These are phyloP conservation scores for Bombus waltoni DNA, from an alignment of 1,140 invertebrate species.

Conservation along the genomic window DNA sequence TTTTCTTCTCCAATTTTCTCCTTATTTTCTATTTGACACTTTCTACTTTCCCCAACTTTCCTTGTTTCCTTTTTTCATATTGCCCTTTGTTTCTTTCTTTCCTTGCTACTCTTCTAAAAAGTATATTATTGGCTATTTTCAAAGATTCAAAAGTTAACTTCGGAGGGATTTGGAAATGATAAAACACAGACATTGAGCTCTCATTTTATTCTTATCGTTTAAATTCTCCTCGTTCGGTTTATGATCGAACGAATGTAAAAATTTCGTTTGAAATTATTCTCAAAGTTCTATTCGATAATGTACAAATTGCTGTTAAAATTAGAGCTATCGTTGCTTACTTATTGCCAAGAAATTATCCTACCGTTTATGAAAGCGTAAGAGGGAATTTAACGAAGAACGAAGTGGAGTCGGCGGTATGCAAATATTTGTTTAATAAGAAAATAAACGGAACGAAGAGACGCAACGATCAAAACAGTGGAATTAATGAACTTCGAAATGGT, in stretches of 20 bases:
- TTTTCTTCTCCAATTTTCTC: too few species aligned
- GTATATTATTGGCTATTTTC: neutral
- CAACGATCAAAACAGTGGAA: neutral
- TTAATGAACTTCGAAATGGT: constrained; percentile 13
- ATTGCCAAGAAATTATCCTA: neutral
- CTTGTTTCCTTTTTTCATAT: neutral
- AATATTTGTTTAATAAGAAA: neutral
- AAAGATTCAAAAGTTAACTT: neutral
- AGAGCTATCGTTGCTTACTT: neutral
- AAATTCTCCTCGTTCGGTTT: too few species aligned
- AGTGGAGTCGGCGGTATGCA: neutral
- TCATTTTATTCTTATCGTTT: too few species aligned
- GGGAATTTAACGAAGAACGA: neutral
- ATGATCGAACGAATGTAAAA: neutral
- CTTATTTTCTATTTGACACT: neutral
- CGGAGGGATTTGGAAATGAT: neutral
- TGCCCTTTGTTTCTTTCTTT: neutral
- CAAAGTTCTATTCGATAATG: neutral
- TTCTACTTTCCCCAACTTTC: neutral
- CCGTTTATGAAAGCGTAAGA: neutral
- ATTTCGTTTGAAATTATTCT: too few species aligned
- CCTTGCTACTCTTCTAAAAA: neutral
- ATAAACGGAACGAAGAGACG: neutral
- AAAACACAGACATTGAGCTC: too few species aligned
- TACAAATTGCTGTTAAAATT: neutral